These are phyloP conservation scores for Hirtodrosophila trivittata DNA, from an alignment of 2,888 invertebrate species.

Conservation along the genomic window DNA sequence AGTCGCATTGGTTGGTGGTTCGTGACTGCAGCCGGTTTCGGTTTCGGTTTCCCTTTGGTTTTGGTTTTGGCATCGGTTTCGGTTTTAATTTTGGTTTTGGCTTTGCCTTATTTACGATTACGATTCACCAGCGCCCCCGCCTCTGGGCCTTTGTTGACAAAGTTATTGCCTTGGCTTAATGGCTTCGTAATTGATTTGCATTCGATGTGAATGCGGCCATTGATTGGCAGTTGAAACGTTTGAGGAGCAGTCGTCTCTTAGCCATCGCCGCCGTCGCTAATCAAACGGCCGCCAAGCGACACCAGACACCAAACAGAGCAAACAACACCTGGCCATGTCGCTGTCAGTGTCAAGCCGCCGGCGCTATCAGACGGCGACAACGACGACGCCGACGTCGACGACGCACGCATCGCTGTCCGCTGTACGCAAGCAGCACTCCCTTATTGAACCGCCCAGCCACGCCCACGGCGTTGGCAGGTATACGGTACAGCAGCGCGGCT, in stretches of 20 bases:
- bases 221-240: slow-evolving; percentile 60
- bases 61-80: slow-evolving; percentile 9
- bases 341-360: slow-evolving; percentile 75
- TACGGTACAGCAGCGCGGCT: slow-evolving; percentile 63
- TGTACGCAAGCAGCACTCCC: slow-evolving; percentile 77
- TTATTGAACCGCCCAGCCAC: slow-evolving; percentile 64
- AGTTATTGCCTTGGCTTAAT: slow-evolving; percentile 70
- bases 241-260: slow-evolving; percentile 27
- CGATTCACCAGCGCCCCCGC: neutral
- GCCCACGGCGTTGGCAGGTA: slow-evolving; percentile 42
- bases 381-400: slow-evolving; percentile 10
- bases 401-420: slow-evolving; percentile 34
- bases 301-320: neutral
- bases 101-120: neutral
- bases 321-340: slow-evolving; percentile 56
- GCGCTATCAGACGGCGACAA: slow-evolving; percentile 66
- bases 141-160: slow-evolving; percentile 65
- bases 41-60: slow-evolving; percentile 24
- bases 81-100: slow-evolving; percentile 11
- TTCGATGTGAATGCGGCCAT: slow-evolving; percentile 65
- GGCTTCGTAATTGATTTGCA: slow-evolving; percentile 76
- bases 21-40: slow-evolving; percentile 51
- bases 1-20: slow-evolving; percentile 52
- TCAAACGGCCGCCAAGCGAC: slow-evolving; percentile 36
- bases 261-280: slow-evolving; percentile 47